Base-by-base conservation (phyloP, 2,888 invertebrate genomes). In the Drosophila atripex region DNA sequence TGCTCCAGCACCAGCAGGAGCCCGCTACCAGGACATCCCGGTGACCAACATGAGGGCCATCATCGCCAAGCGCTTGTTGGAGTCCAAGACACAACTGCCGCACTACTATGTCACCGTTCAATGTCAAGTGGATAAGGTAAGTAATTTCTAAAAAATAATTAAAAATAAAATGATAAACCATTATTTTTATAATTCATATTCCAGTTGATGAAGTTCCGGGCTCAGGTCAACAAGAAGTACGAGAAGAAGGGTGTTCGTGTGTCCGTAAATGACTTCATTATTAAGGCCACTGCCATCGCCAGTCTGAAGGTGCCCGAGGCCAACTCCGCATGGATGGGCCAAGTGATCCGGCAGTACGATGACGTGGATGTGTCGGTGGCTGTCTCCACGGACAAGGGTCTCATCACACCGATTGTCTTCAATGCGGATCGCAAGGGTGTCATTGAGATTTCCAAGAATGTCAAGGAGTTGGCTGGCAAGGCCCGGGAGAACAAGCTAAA, bases 291-390 rank as follows among this genome's bases (percentile, higher is more conserved):
- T 18, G 98, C 98, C 3, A 93, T 96, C 74, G 97, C 99, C 5
- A 97, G 96, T 89, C 94, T 94, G 89, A 95, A 96, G 90, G 96
- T 99, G 57, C 99, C 99, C 0, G 95, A 97, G 86, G 96, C 96
- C 8, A 99, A 99, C 92, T 96, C 98, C 2, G 95, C 97, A 64
- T 99, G 99, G 99, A 95, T 98, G 95, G 98, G 97, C 58, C 93
- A 95, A 6, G 95, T 95, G 85, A 98, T 99, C 88, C 94, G 99
- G 93, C 96, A 98, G 97, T 98, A 92, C 90, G 94, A 95, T 51
- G 95, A 95, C 85, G 99, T 99, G 9, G 99, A 99, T 91, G 96
- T 99, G 1, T 97, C 97, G 86, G 97, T 99, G 63, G 99, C 99
- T 1, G 99, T 99, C 5, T 97, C 97, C 68, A 99, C 99, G 0